Evolutionary conservation across 2,888 invertebrate species (phyloP).

Genomic region (Capitulum mitella): DNA sequence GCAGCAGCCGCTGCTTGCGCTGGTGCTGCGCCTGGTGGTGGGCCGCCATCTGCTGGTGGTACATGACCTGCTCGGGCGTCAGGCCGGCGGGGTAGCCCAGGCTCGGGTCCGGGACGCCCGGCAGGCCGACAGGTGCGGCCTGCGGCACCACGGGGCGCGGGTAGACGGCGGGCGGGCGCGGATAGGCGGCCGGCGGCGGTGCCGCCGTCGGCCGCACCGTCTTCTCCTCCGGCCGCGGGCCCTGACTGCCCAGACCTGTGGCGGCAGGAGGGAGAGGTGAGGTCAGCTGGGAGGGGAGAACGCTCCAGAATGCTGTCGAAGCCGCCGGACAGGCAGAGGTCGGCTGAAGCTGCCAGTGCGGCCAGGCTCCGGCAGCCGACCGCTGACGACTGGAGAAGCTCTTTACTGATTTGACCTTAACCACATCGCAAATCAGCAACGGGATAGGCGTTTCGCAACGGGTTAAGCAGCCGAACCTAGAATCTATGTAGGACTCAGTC

Average conservation of each 20-base stretch:
- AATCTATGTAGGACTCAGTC: no score
- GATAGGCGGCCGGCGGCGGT: not conserved
- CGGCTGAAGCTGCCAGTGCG: no score
- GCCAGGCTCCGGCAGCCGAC: no score
- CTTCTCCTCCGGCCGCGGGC: not conserved
- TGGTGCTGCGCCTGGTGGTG: slow-evolving; percentile 20
- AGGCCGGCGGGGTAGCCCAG: not conserved
- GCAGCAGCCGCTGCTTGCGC: slow-evolving; percentile 12
- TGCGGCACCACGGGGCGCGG: not conserved
- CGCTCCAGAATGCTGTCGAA: no score
- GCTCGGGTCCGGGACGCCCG: not conserved
- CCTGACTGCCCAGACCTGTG: slow-evolving; percentile 5
- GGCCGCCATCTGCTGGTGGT: slow-evolving; percentile 15
- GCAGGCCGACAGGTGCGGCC: not conserved
- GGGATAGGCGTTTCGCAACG: no score
- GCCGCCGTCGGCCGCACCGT: not conserved
- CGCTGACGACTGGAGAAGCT: no score
- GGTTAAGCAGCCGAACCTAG: no score
- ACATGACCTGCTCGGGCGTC: slow-evolving; percentile 10
- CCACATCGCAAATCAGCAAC: no score
- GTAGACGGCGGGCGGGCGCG: not conserved
- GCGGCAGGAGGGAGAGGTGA: not conserved
- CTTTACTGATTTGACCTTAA: no score
- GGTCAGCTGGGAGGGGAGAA: not conserved
- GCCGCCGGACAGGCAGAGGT: no score